Conservation (phyloP, 2,113 vertebrate genomes). For the Myocastor coypus region DNA sequence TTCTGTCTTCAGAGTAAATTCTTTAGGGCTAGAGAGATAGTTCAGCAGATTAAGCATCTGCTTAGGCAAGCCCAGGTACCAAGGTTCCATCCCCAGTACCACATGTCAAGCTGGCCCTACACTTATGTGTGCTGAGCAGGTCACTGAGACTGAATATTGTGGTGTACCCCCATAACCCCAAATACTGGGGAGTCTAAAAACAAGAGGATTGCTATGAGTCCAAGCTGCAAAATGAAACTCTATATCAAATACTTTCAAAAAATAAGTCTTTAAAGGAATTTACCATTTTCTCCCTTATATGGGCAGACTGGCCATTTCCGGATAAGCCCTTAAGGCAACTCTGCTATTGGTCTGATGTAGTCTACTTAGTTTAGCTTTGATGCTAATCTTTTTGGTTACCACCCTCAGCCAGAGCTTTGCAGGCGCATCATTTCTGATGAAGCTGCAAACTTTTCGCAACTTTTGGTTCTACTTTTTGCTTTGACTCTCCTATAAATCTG, state of each 20-base stretch:
- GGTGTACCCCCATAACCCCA: too few relatives aligned
- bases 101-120: too few relatives aligned
- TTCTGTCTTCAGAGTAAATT: neutral
- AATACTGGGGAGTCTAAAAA: too few relatives aligned
- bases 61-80: too few relatives aligned
- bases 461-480: neutral
- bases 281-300: neutral
- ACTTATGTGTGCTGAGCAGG: too few relatives aligned
- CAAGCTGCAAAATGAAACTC: too few relatives aligned
- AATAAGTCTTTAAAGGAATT: neutral
- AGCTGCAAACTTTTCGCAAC: neutral
- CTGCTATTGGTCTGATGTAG: neutral
- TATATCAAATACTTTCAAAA: too few relatives aligned
- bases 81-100: too few relatives aligned
- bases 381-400: neutral
- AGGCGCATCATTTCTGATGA: neutral
- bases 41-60: too few relatives aligned
- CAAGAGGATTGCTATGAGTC: too few relatives aligned
- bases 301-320: neutral
- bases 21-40: neutral
- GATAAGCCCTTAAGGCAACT: neutral
- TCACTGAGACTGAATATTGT: too few relatives aligned
- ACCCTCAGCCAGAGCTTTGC: neutral
- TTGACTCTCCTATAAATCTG: neutral
- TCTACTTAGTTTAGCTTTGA: neutral